A percentile compares a stretch with the other conserved stretches of the same genome.
Evolutionary conservation across 2,113 vertebrate species (phyloP).

Genomic region (Saccopteryx bilineata): DNA sequence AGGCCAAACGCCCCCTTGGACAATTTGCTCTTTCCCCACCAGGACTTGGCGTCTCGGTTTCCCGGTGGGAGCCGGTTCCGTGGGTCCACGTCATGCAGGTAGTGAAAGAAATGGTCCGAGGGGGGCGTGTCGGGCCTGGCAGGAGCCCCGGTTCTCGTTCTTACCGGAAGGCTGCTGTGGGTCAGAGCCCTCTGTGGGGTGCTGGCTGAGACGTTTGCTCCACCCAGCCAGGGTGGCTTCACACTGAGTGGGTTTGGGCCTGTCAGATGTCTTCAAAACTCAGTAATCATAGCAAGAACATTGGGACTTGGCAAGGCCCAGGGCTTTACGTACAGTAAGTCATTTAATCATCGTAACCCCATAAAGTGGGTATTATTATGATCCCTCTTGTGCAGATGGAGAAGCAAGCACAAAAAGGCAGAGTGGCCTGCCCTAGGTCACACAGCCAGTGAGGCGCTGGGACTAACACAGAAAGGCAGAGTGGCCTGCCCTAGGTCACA

Average conservation of each 20-base stretch:
- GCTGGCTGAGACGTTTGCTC: background rate
- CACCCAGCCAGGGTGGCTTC: rapidly evolving
- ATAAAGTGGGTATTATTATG: background rate
- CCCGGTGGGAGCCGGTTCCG: conserved; percentile 6
- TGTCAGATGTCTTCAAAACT: background rate
- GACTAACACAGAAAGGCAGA: no score
- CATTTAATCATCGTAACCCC: background rate
- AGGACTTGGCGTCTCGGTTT: background rate
- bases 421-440: no score
- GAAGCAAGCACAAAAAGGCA: background rate
- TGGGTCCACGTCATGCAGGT: background rate
- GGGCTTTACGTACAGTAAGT: no score
- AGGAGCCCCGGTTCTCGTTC: background rate
- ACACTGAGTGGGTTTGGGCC: background rate
- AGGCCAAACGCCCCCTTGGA: conserved; percentile 70
- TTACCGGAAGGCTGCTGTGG: background rate
- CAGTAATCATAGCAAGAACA: background rate
- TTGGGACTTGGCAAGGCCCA: background rate
- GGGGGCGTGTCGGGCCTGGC: background rate
- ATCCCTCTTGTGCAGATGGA: background rate
- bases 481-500: no score
- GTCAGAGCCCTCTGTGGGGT: background rate
- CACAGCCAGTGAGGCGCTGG: no score
- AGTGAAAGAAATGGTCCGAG: background rate
- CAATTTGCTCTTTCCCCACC: conserved; percentile 70